These are phyloP conservation scores for Rotaria macrura DNA, from an alignment of 2,888 invertebrate genomes.

Conservation along the genomic window DNA sequence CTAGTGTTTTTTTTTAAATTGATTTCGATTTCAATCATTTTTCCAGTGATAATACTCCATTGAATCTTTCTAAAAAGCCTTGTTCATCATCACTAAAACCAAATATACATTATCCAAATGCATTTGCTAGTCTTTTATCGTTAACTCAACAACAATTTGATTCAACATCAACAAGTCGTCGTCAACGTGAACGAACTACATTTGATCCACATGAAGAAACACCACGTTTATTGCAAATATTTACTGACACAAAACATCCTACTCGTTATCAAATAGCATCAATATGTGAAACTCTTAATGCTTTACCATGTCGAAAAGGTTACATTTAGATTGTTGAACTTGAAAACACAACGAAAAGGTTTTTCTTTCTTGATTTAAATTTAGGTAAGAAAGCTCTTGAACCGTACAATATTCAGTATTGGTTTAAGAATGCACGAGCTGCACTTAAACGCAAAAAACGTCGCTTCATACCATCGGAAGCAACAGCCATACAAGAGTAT, in stretches of 20 bases:
- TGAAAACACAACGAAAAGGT: no score
- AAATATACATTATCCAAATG: background rate
- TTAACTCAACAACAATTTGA: background rate
- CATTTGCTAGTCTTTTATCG: background rate
- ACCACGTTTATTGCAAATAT: slow-evolving; percentile 90
- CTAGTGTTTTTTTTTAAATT: no score
- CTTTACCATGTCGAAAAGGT: slow-evolving; percentile 69
- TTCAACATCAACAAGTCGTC: background rate
- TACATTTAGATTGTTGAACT: no score
- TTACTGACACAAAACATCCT: slow-evolving; percentile 90
- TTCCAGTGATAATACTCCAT: slow-evolving; percentile 1
- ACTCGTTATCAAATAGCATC: slow-evolving; percentile 88
- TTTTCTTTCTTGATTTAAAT: background rate
- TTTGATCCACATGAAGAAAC: slow-evolving; percentile 91
- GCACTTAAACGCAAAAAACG: slow-evolving; percentile 71
- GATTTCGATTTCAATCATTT: background rate
- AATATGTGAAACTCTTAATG: slow-evolving; percentile 83
- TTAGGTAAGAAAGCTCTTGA: slow-evolving; percentile 70
- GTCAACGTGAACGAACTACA: slow-evolving; percentile 74
- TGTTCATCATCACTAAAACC: background rate
- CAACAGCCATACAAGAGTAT: background rate
- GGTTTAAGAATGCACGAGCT: slow-evolving; percentile 88
- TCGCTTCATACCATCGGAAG: slow-evolving; percentile 24
- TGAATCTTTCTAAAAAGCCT: background rate
- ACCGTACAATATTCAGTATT: slow-evolving; percentile 76